Evolutionary conservation across 2,113 vertebrate genomes (phyloP).

Genomic region (Alaudala cheleensis): DNA sequence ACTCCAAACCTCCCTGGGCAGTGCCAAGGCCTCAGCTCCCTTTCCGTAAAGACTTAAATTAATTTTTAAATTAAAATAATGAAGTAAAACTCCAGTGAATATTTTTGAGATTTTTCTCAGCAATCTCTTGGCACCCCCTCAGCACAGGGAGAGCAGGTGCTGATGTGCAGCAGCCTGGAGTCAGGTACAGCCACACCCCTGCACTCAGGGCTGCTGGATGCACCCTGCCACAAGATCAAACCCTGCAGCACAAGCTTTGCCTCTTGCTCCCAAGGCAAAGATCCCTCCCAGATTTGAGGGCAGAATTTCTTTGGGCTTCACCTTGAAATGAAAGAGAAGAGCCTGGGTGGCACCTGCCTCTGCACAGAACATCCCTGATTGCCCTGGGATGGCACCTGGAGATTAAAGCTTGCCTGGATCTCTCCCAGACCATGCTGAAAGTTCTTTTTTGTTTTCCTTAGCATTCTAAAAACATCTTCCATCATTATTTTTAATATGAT

Average conservation of each 20-base stretch:
- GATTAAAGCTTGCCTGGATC: background rate
- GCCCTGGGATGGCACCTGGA: background rate
- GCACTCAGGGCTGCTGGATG: background rate
- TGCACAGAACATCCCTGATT: background rate
- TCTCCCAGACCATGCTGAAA: background rate
- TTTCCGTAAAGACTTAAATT: background rate
- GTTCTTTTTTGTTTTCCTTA: background rate
- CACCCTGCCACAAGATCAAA: background rate
- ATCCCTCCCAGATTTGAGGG: background rate
- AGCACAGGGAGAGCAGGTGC: background rate
- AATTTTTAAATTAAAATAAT: background rate
- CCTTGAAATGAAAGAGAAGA: background rate
- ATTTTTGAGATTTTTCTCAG: background rate
- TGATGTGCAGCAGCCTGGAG: background rate
- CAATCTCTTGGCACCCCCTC: background rate
- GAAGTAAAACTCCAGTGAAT: background rate
- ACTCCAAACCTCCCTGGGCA: background rate
- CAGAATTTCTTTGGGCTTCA: background rate
- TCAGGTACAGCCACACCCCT: background rate
- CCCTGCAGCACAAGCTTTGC: background rate
- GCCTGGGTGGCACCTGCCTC: background rate
- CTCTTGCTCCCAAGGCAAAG: background rate
- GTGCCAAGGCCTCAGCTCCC: fast-evolving
- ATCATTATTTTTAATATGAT: background rate
- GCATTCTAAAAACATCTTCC: background rate